Evolutionary conservation across 2,797 vertebrate genomes (phyloP).

Genomic region (Oreonectes daqikongensis): DNA sequence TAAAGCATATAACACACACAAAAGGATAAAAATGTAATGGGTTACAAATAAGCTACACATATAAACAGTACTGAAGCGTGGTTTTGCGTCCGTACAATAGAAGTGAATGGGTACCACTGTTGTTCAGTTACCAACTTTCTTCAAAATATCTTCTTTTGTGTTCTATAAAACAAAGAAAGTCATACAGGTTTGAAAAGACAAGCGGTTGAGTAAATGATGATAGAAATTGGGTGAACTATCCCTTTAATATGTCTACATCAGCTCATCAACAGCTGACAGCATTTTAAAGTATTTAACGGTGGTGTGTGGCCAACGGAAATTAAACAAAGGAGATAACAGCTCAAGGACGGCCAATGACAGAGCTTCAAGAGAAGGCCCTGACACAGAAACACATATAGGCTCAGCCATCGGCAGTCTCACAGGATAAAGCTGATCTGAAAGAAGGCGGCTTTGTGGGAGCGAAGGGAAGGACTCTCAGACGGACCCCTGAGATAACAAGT

Average conservation of each 20-base stretch:
- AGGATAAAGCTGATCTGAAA: constrained; percentile 14
- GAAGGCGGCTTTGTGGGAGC: constrained; percentile 28
- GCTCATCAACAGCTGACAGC: background rate
- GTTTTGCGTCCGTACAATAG: no score
- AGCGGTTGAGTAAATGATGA: no score
- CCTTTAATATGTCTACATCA: background rate
- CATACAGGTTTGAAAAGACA: no score
- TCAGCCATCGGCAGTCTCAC: constrained; percentile 14
- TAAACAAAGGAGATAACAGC: constrained; percentile 27
- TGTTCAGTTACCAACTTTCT: no score
- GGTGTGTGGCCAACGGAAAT: constrained; percentile 19
- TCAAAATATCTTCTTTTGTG: no score
- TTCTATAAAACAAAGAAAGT: no score
- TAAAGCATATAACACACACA: constrained; percentile 1
- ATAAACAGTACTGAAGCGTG: no score
- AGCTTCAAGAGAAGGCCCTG: constrained; percentile 17
- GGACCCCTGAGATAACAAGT: constrained; percentile 40
- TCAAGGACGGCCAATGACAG: constrained; percentile 48
- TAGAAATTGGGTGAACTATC: background rate
- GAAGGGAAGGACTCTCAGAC: constrained; percentile 42
- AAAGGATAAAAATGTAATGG: no score
- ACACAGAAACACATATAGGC: constrained; percentile 16
- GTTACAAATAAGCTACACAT: no score
- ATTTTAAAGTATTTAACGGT: constrained; percentile 6
- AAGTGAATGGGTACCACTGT: no score